phyloP scores from a whole-genome alignment of 2,888 invertebrate species.

The Netelia melanura region DNA sequence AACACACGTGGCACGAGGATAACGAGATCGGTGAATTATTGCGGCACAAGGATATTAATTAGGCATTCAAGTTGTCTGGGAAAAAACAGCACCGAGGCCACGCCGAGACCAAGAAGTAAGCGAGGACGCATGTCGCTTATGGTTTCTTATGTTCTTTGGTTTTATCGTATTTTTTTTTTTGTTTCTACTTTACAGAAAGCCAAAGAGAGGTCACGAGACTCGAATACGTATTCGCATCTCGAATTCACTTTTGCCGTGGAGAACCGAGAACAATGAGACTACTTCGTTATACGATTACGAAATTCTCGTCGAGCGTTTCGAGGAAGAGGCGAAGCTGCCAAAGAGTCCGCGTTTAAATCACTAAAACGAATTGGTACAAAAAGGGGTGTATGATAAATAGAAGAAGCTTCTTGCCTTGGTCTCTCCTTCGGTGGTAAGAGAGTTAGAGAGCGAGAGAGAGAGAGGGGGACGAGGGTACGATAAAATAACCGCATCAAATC shows the following conservation, averaged over 20 bases:
- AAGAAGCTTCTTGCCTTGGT: neutral
- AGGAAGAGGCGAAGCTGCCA: conserved; percentile 4
- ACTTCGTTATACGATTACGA: conserved; percentile 27
- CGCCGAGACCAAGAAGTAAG: neutral
- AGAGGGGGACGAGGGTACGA: too few relatives aligned
- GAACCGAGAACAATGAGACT: conserved; percentile 28
- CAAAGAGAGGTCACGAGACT: neutral
- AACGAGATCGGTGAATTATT: conserved; percentile 65
- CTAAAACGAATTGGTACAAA: conserved; percentile 3
- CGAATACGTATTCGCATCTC: conserved; percentile 39
- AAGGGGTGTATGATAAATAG: neutral
- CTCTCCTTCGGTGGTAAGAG: neutral
- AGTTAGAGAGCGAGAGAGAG: neutral
- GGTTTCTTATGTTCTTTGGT: neutral
- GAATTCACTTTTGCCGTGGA: conserved; percentile 31
- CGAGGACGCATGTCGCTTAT: neutral
- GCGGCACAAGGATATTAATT: conserved; percentile 52
- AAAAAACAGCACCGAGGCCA: conserved; percentile 23
- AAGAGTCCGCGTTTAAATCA: conserved; percentile 12
- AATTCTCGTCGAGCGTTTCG: conserved; percentile 22
- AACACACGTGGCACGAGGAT: conserved; percentile 11
- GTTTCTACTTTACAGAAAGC: neutral
- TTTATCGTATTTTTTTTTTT: neutral
- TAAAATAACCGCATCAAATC: conserved; percentile 68
- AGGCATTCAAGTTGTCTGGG: conserved; percentile 41